These are phyloP conservation scores for Sebastes nivosus DNA, from an alignment of 2,797 vertebrate genomes.

Conservation along the genomic window DNA sequence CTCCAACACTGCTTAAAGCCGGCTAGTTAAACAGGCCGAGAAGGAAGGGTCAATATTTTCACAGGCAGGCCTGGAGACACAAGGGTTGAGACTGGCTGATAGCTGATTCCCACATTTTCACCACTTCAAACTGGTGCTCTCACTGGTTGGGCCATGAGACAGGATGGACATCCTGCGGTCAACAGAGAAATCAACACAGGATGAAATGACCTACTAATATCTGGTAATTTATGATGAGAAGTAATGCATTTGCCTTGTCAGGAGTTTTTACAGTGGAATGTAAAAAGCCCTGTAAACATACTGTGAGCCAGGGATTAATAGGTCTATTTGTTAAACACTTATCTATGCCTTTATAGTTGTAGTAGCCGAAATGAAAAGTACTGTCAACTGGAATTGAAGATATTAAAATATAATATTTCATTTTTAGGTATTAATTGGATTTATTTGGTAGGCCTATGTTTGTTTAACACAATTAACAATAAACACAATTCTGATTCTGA, in stretches of 20 bases:
- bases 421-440: not conserved
- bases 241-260: not conserved
- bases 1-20: conserved; percentile 80
- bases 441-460: not conserved
- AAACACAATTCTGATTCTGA: no score
- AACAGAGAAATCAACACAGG: conserved; percentile 8
- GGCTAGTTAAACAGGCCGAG: conserved; percentile 78
- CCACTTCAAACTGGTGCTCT: conserved; percentile 17
- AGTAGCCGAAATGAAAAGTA: not conserved
- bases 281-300: not conserved
- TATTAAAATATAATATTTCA: not conserved
- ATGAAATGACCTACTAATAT: not conserved
- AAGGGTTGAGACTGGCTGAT: conserved; percentile 59
- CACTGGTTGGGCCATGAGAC: not conserved
- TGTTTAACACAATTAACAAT: not conserved
- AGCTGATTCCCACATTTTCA: conserved; percentile 58
- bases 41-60: conserved; percentile 85
- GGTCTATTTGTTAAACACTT: not conserved
- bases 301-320: not conserved
- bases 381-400: not conserved
- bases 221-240: not conserved
- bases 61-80: conserved; percentile 69
- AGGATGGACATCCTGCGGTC: conserved; percentile 30
- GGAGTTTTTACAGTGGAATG: not conserved
- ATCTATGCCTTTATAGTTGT: not conserved